Base-by-base conservation (phyloP, 2,888 invertebrate genomes). In the Drosophila aldrichi region DNA sequence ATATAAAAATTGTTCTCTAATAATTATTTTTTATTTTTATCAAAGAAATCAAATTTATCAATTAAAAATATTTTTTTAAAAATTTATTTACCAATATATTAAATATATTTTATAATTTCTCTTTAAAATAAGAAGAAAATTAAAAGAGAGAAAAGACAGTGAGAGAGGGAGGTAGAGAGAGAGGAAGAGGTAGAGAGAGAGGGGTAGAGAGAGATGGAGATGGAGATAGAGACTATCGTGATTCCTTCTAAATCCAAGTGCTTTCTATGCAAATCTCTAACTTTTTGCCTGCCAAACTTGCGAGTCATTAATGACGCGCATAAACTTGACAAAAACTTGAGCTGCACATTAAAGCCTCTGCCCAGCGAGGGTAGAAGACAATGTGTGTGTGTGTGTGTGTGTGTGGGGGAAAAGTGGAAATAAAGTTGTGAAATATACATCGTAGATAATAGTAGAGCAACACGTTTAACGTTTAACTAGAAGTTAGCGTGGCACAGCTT, bases 401-500 rank as follows among this genome's bases (percentile, higher is more conserved):
- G 46, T n/a, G 16, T n/a, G 20, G 29, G 9, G 25, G 16, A n/a
- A 18, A 38, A 32, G 25, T 34, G 10, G 9, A 25, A 54, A 25
- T 49, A 54, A n/a, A 70, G 32, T 43, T 48, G 2, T 20, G 22
- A 34, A 46, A 5, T 55, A 58, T 51, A 34, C 55, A 59, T 56
- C 36, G 40, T 36, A 63, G 48, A 32, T 46, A 25, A 60, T 25
- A 29, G 60, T 25, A 46, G 40, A 18, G 44, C 18, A 51, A 25
- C 44, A 41, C 14, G 52, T 49, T 32, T 43, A 14, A 56, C 25
- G 18, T 34, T 43, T 62, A 38, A 22, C 52, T 34, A 20, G 59
- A 74, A 67, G 70, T 74, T 68, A 51, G 57, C 75, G 65, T 69
- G 69, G 57, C 61, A 80, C 56, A 80, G 63, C 70, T 77, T 61